Evolutionary conservation across 2,888 invertebrate species (phyloP).

Genomic region (Epinotia bilunana): DNA sequence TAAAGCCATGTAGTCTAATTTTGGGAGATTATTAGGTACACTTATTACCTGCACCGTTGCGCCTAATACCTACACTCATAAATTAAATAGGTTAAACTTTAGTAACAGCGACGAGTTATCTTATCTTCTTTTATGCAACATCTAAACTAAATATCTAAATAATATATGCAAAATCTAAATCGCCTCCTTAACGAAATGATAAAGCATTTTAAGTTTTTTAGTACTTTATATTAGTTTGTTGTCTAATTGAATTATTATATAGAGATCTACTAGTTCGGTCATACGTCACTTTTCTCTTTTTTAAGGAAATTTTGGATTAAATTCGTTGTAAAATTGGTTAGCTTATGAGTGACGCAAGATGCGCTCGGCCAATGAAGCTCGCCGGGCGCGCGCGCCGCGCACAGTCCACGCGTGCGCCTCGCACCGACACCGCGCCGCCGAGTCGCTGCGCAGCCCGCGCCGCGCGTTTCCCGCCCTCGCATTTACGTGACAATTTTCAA

Average conservation of each 20-base stretch:
- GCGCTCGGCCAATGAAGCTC: constrained; percentile 36
- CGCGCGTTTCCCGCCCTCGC: constrained; percentile 34
- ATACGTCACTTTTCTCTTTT: not conserved
- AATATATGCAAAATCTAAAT: not conserved
- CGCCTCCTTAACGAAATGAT: too few relatives aligned
- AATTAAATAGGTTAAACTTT: not conserved
- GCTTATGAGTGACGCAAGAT: constrained; percentile 57
- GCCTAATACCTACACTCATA: not conserved
- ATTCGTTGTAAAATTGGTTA: constrained; percentile 22
- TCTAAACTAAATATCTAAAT: not conserved
- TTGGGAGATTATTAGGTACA: constrained; percentile 9
- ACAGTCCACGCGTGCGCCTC: constrained; percentile 45
- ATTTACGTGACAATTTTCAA: constrained; percentile 33
- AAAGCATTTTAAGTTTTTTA: too few relatives aligned
- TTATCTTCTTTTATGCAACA: not conserved
- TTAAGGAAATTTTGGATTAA: not conserved
- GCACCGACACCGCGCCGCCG: constrained; percentile 42
- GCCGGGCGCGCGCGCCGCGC: constrained; percentile 51
- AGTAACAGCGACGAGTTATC: not conserved
- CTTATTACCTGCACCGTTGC: not conserved
- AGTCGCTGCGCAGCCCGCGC: constrained; percentile 28
- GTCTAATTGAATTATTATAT: too few relatives aligned
- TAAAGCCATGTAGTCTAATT: constrained; percentile 13
- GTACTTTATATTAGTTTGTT: too few relatives aligned
- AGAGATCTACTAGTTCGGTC: not conserved